Percentiles rank a stretch among this genome's conserved stretches.
phyloP scores from a whole-genome alignment of 1,140 invertebrate species.

The Lordiphosa stackelbergi region DNA sequence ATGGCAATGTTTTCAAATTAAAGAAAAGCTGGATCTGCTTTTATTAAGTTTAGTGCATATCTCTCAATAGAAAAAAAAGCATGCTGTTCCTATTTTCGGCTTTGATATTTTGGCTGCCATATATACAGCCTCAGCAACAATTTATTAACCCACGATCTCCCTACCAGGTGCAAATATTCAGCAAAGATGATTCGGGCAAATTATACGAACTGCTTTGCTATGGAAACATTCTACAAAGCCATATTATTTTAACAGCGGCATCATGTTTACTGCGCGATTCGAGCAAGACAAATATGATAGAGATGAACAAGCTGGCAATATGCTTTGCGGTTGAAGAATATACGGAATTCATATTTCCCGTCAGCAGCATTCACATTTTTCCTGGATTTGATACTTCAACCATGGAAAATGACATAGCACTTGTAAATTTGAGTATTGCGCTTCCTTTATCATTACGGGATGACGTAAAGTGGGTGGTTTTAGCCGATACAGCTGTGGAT shows the following conservation, averaged over 20 bases:
- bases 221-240: conserved; percentile 38
- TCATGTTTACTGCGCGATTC: conserved; percentile 18
- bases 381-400: conserved; percentile 11
- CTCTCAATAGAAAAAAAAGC: background rate
- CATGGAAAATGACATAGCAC: conserved; percentile 24
- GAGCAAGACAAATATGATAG: background rate
- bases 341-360: conserved; percentile 13
- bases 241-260: conserved; percentile 30
- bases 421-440: conserved; percentile 18
- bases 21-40: conserved; percentile 1
- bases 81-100: conserved; percentile 3
- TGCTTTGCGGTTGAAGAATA: conserved; percentile 1
- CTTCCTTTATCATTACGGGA: conserved; percentile 19
- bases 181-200: conserved; percentile 2
- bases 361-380: conserved; percentile 11
- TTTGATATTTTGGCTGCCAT: background rate
- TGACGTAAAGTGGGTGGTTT: conserved; percentile 28
- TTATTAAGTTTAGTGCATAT: conserved; percentile 1
- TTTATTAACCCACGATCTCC: conserved; percentile 7
- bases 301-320: conserved; percentile 9
- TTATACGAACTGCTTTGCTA: conserved; percentile 18
- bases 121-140: conserved; percentile 3
- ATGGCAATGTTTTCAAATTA: conserved; percentile 7
- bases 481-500: conserved; percentile 16
- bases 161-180: conserved; percentile 26